These are phyloP conservation scores for Conistra vaccinii DNA, from an alignment of 2,888 invertebrate genomes.

Conservation along the genomic window DNA sequence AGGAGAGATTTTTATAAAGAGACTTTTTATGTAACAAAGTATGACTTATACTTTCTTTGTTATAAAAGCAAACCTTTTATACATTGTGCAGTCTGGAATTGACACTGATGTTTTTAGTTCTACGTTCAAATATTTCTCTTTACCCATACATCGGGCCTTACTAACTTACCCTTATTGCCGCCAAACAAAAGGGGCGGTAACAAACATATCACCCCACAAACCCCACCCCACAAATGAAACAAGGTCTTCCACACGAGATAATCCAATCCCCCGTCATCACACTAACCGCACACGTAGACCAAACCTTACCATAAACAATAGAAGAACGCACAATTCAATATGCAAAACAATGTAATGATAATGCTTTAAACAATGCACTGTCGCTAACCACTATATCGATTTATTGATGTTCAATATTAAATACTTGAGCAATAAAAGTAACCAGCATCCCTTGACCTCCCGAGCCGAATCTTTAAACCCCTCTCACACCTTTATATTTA, in stretches of 20 bases:
- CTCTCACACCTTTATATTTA: conserved; percentile 52
- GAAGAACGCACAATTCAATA: conserved; percentile 89
- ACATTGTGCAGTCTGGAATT: not conserved
- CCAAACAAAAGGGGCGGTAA: not conserved
- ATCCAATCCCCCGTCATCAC: conserved; percentile 61
- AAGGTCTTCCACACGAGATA: conserved; percentile 51
- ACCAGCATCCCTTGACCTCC: conserved; percentile 76
- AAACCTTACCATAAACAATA: conserved; percentile 84
- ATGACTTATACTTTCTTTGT: not conserved
- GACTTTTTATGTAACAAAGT: not conserved
- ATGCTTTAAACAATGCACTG: conserved; percentile 87
- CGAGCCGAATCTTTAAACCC: conserved; percentile 64
- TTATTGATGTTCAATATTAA: conserved; percentile 87
- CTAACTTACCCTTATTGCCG: not conserved
- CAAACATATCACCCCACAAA: conserved; percentile 18
- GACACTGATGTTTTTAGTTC: not conserved
- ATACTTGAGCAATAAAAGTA: conserved; percentile 83
- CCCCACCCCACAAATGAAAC: conserved; percentile 39
- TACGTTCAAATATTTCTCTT: not conserved
- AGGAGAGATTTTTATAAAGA: not conserved
- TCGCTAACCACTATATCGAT: conserved; percentile 89
- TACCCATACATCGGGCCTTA: not conserved
- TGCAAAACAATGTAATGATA: conserved; percentile 89
- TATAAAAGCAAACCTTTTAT: not conserved
- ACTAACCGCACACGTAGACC: conserved; percentile 85